Evolutionary conservation across 2,113 vertebrate genomes (phyloP).

Genomic region (Tauraco erythrolophus): DNA sequence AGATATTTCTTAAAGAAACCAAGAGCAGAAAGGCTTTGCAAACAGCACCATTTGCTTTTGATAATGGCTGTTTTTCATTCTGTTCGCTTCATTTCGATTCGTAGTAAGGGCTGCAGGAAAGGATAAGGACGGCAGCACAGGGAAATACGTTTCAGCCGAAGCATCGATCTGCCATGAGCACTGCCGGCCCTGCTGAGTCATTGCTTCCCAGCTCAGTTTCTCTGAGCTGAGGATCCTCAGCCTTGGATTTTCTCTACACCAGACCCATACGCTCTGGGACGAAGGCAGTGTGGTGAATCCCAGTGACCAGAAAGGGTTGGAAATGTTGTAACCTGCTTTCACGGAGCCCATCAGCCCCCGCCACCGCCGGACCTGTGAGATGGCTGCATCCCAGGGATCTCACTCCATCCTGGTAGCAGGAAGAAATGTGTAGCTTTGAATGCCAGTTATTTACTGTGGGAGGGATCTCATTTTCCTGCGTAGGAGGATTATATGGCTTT

Average conservation of each 20-base stretch:
- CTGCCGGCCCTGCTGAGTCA: background rate
- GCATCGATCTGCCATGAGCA: background rate
- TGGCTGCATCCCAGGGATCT: background rate
- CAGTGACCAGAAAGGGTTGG: background rate
- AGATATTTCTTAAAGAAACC: rapidly evolving
- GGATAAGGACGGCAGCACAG: background rate
- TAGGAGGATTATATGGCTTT: background rate
- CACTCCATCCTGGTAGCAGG: background rate
- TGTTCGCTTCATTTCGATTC: background rate
- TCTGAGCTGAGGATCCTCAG: background rate
- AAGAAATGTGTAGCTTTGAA: background rate
- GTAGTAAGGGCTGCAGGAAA: background rate
- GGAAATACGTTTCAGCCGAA: background rate
- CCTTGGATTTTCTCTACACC: rapidly evolving
- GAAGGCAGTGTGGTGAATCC: background rate
- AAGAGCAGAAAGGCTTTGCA: background rate
- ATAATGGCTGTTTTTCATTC: rapidly evolving
- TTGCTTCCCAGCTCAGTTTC: background rate
- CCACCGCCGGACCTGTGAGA: rapidly evolving
- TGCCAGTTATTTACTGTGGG: background rate
- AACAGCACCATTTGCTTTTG: background rate
- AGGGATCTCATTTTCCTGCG: background rate
- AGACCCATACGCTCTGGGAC: rapidly evolving
- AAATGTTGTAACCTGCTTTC: background rate
- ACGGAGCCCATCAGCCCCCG: background rate